Evolutionary conservation across 2,888 invertebrate species (phyloP), one percentile per base, ranked within the genome.

Genomic region (Pachydiplax longipennis): DNA sequence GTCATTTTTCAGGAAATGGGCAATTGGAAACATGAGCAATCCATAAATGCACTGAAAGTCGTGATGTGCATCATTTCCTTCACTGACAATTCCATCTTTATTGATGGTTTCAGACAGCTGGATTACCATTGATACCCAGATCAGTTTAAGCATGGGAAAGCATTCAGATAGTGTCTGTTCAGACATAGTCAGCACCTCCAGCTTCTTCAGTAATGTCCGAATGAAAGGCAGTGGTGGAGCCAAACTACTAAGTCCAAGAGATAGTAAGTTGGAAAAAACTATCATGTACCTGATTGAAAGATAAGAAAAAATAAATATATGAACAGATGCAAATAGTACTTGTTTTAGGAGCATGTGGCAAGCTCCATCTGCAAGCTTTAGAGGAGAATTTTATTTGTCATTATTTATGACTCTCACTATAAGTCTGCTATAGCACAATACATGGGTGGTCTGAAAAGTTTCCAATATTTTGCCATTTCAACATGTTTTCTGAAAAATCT

Each of bases 11-110:
- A 87, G 13, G 37, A 37, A 31, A 61, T 65, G 61, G 15, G 35
- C 12, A 2, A 87, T 61, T 22, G 87, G 87, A 22, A 87, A 31
- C 87, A 87, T 65, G 37, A 87, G 65, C 65, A 87, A n/a, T 65
- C 87, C 87, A 87, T 87, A 65, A 35, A 87, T 87, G 61, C 87
- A 87, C 15, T 61, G 87, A n/a, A 87, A 87, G n/a, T 87, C 87
- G 31, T 87, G 87, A 22, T 37, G 58, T 37, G 87, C 61, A 53
- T 61, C 87, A 87, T 87, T 65, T 2, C 87, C 87, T 37, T 87
- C 87, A 40, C 87, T 87, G 8, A 87, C 61, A 5, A 65, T 35
- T 0, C 87, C 87, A 4, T 61, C 61, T n/a, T 87, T 87, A 37
- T 87, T 61, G 58, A 87, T 87, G 2, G 58, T 12, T 8, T 87